Evolutionary conservation across 2,888 invertebrate species (phyloP).

Genomic region (Pollenia angustigena): DNA sequence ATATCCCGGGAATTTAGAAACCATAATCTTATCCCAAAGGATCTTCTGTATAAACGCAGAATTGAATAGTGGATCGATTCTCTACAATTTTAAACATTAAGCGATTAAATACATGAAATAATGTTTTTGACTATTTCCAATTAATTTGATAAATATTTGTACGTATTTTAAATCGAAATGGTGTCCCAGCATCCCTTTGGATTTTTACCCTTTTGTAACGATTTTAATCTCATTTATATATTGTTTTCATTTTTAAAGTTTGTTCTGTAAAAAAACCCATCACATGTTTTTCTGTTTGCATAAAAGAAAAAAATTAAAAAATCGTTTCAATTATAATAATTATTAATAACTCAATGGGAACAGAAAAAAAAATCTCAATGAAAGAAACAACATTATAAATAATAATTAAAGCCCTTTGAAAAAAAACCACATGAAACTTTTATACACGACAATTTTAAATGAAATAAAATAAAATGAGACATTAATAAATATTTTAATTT

Average conservation of each 20-base stretch:
- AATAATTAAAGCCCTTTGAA: slow-evolving; percentile 78
- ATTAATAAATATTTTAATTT: slow-evolving; percentile 58
- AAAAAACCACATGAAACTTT: slow-evolving; percentile 71
- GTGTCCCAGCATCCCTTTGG: neutral
- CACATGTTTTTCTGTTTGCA: slow-evolving; percentile 8
- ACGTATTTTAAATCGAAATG: too few species aligned
- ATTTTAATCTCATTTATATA: neutral
- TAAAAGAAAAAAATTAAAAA: slow-evolving; percentile 38
- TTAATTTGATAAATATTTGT: too few species aligned
- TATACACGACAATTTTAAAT: slow-evolving; percentile 52
- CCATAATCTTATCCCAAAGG: too few species aligned
- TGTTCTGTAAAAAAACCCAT: slow-evolving; percentile 26
- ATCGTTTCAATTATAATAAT: slow-evolving; percentile 56
- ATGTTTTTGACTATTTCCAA: too few species aligned
- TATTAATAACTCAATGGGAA: slow-evolving; percentile 55
- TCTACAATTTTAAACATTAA: too few species aligned
- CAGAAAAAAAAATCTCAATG: slow-evolving; percentile 73
- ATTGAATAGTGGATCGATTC: too few species aligned
- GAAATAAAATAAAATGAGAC: slow-evolving; percentile 58
- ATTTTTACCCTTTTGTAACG: neutral
- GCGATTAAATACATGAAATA: too few species aligned
- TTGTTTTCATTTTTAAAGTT: slow-evolving; percentile 6
- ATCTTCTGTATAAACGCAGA: too few species aligned
- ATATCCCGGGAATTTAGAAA: too few species aligned
- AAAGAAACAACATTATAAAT: slow-evolving; percentile 77